Base-by-base conservation (phyloP, 2,888 invertebrate genomes). In the Oligia fasciuncula region DNA sequence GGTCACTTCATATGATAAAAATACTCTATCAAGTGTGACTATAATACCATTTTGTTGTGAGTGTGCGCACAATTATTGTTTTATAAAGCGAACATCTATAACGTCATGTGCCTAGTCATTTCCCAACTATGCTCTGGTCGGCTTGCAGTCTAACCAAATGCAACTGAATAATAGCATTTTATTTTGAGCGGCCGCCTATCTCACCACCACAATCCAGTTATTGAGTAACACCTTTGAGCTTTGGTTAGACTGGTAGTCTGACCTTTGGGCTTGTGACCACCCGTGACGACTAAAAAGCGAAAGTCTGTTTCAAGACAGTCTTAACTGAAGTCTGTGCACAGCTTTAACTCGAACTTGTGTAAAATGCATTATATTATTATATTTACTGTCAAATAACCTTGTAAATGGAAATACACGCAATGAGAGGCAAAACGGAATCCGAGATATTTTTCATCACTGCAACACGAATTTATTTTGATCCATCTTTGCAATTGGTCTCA, bases 361-460 rank as follows among this genome's bases (percentile, higher is more conserved):
- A 70, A 49, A 69, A 67, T 66, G n/a, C 0, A 62, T 67, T 57
- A 57, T n/a, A n/a, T n/a, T n/a, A n/a, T n/a, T n/a, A 67, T 71
- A 73, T 70, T 66, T 46, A 19, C 49, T 23, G 23, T 23, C 72
- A 63, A 14, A 62, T 73, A 40, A 40, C 14, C 40, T 8, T 49
- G 23, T 63, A 76, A 71, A 73, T 73, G 11, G 23, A 40, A 57
- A 57, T 54, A 70, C 54, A 54, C n/a, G 49, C 54, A 80, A 70
- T 69, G 57, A 19, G 63, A 80, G 43, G 43, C 60, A 43, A 60
- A 81, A 80, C 51, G 71, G 67, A 79, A 81, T 87, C 9, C n/a
- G 17, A 84, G 66, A 71, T 51, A 81, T 79, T 70, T 83, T 84
- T 81, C 78, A 77, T 77, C 66, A 77, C 46, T 72, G 66, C 76